A percentile compares a stretch with the other conserved stretches of the same genome.
These are phyloP conservation scores for Pseudochirops cupreus DNA, from an alignment of 2,797 vertebrate genomes.

Conservation along the genomic window DNA sequence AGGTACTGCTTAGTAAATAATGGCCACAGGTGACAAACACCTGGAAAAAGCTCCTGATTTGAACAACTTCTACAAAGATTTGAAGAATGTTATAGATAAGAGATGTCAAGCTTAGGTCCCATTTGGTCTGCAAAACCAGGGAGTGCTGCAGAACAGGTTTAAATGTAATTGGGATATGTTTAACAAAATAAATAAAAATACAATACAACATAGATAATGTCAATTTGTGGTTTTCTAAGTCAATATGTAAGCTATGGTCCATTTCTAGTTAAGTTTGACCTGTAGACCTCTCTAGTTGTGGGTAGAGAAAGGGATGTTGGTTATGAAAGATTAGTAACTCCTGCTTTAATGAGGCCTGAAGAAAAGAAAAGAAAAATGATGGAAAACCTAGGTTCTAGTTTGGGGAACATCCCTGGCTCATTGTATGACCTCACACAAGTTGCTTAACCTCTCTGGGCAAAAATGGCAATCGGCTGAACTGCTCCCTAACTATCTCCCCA, in stretches of 20 bases:
- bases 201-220: background rate
- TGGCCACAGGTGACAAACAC: background rate
- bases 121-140: background rate
- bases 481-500: background rate
- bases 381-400: conserved; percentile 9
- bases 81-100: background rate
- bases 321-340: background rate
- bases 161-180: background rate
- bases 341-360: background rate
- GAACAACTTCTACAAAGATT: conserved; percentile 25
- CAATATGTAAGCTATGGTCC: background rate
- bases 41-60: background rate
- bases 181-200: background rate
- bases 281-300: background rate
- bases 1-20: background rate
- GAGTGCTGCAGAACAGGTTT: background rate
- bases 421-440: background rate
- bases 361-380: conserved; percentile 15
- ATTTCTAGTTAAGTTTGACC: background rate
- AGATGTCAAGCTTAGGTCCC: background rate
- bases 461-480: conserved; percentile 2
- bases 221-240: background rate
- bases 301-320: conserved; percentile 7
- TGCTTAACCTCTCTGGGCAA: conserved; percentile 44
- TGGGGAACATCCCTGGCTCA: background rate